Conservation (phyloP, 2,797 vertebrate species). For the Danio choprae region DNA sequence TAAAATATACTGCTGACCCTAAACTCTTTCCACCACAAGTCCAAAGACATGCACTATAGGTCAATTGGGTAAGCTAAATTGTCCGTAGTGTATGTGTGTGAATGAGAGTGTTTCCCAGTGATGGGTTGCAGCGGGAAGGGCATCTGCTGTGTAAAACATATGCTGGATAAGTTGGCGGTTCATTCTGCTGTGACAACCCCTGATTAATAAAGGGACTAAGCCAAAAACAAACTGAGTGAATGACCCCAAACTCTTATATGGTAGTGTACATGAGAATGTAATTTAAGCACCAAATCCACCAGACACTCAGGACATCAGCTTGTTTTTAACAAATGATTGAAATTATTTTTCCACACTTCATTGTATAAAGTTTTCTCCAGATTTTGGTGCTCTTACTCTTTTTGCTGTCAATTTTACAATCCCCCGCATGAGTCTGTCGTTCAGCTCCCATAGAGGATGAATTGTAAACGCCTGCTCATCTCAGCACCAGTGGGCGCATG, state of each 20-base stretch:
- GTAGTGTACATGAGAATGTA: not conserved
- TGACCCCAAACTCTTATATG: not conserved
- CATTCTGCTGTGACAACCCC: too few species aligned
- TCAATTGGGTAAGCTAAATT: too few species aligned
- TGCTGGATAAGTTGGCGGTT: too few species aligned
- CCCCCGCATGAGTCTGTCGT: conserved; percentile 16
- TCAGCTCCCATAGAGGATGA: conserved; percentile 19
- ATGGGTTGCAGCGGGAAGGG: too few species aligned
- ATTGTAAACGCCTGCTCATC: conserved; percentile 21
- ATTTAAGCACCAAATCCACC: not conserved
- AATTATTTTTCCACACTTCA: not conserved
- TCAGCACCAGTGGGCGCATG: conserved; percentile 9
- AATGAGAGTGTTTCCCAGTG: too few species aligned
- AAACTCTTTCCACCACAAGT: too few species aligned
- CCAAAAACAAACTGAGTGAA: too few species aligned
- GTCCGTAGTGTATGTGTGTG: too few species aligned
- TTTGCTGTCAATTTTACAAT: conserved; percentile 4
- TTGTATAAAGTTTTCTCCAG: not conserved
- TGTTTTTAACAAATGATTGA: not conserved
- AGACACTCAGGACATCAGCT: not conserved
- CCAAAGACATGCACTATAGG: too few species aligned
- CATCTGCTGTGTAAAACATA: too few species aligned
- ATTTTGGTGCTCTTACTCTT: not conserved
- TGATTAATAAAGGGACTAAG: too few species aligned
- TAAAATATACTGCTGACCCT: too few species aligned